Evolutionary conservation across 2,888 invertebrate species (phyloP).

Genomic region (Monoplex corrugatus): DNA sequence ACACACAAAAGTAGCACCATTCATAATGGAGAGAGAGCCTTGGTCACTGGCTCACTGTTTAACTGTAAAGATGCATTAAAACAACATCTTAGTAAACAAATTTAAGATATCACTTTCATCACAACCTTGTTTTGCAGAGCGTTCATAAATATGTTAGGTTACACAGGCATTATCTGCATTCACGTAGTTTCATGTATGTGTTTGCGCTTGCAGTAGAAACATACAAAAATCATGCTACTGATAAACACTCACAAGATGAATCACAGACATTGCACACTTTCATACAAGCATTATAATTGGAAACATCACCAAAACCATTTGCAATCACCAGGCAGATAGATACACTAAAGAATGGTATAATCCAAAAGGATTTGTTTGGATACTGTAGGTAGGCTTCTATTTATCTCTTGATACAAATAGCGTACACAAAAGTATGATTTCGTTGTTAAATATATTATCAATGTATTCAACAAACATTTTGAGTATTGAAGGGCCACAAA

Average conservation of each 20-base stretch:
- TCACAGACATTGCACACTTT: background rate
- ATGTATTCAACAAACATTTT: background rate
- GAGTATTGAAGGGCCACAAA: conserved; percentile 31
- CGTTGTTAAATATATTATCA: conserved; percentile 29
- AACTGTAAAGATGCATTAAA: background rate
- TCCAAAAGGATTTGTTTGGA: background rate
- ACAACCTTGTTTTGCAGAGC: conserved; percentile 23
- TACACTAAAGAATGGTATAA: background rate
- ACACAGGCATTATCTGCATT: background rate
- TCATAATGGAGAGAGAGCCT: background rate
- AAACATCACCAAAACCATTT: background rate
- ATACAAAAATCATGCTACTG: background rate
- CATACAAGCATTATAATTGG: background rate
- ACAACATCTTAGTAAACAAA: background rate
- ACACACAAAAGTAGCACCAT: conserved; percentile 35
- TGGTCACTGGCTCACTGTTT: background rate
- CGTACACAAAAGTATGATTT: conserved; percentile 30
- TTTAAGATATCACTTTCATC: conserved; percentile 24
- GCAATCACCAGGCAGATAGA: background rate
- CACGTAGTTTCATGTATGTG: background rate
- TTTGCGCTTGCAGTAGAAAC: background rate
- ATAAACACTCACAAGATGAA: background rate
- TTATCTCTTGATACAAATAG: background rate
- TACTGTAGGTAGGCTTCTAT: background rate
- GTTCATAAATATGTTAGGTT: background rate